These are phyloP conservation scores for Drosophila colorata DNA, from an alignment of 2,888 invertebrate species.

Conservation along the genomic window DNA sequence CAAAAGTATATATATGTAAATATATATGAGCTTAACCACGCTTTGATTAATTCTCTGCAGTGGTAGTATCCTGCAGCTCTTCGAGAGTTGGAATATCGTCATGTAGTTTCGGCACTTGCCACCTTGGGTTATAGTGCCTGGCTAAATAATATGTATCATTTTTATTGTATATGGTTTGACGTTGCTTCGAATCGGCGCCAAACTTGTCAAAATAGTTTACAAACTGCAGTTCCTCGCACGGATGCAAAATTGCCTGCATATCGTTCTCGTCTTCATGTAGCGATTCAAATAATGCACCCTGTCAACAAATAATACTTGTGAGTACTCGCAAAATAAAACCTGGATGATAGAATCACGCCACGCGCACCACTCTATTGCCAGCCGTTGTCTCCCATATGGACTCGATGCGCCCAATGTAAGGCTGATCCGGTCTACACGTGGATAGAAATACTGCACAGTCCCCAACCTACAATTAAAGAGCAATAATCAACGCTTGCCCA, in stretches of 20 bases:
- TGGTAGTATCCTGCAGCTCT: constrained; percentile 80
- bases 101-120: constrained; percentile 89
- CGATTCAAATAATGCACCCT: constrained; percentile 98
- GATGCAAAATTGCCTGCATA: constrained; percentile 98
- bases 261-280: constrained; percentile 98
- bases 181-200: no score
- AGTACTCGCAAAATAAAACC: no score
- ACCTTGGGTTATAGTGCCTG: constrained; percentile 96
- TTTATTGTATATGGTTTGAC: constrained; percentile 93
- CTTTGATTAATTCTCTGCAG: constrained; percentile 57
- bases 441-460: no score
- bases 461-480: constrained; percentile 89
- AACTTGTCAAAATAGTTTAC: constrained; percentile 91
- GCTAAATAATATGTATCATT: constrained; percentile 97
- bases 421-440: no score
- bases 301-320: constrained; percentile 61
- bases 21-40: constrained; percentile 55
- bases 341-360: no score
- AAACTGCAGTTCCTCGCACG: constrained; percentile 94
- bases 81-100: constrained; percentile 84
- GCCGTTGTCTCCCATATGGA: no score
- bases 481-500: constrained; percentile 66
- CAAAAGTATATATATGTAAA: no score
- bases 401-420: no score
- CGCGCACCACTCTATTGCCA: no score